Evolutionary conservation across 2,113 vertebrate species (phyloP).

Genomic region (Lates calcarifer): DNA sequence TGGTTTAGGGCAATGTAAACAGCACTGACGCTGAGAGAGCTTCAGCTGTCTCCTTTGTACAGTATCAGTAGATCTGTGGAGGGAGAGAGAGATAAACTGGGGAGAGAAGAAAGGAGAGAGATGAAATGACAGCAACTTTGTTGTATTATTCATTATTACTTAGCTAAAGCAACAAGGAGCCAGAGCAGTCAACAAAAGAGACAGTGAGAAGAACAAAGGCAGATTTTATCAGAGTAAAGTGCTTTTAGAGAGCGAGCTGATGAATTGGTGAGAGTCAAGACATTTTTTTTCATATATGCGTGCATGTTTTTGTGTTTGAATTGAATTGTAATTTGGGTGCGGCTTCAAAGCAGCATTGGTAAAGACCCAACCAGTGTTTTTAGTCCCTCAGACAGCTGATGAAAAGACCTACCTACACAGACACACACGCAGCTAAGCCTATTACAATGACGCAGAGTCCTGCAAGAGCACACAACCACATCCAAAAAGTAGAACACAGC

Average conservation of each 20-base stretch:
- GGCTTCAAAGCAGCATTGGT: slow-evolving; percentile 50
- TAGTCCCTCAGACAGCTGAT: slow-evolving; percentile 47
- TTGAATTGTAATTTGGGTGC: slow-evolving; percentile 23
- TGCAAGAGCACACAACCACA: slow-evolving; percentile 46
- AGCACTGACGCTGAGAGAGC: slow-evolving; percentile 1
- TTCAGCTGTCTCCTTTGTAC: background rate
- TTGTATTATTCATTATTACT: slow-evolving; percentile 55
- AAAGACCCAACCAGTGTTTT: slow-evolving; percentile 25
- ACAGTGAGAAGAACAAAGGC: slow-evolving; percentile 33
- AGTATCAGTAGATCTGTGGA: slow-evolving; percentile 1
- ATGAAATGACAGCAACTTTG: slow-evolving; percentile 32
- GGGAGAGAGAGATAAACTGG: background rate
- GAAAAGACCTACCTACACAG: slow-evolving; percentile 43
- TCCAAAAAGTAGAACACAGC: slow-evolving; percentile 43
- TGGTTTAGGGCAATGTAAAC: slow-evolving; percentile 4
- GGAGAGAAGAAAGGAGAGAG: slow-evolving; percentile 8
- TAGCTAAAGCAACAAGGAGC: slow-evolving; percentile 31
- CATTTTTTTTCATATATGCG: too few relatives aligned
- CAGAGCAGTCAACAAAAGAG: slow-evolving; percentile 31
- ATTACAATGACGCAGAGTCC: slow-evolving; percentile 58
- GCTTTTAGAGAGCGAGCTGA: slow-evolving; percentile 8
- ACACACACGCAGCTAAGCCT: slow-evolving; percentile 57
- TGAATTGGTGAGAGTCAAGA: slow-evolving; percentile 11
- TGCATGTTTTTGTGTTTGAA: slow-evolving; percentile 6
- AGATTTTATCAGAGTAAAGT: slow-evolving; percentile 24